Base-by-base conservation (phyloP, 53 echinoderm and acorn worm species). In the Antedon mediterranea region DNA sequence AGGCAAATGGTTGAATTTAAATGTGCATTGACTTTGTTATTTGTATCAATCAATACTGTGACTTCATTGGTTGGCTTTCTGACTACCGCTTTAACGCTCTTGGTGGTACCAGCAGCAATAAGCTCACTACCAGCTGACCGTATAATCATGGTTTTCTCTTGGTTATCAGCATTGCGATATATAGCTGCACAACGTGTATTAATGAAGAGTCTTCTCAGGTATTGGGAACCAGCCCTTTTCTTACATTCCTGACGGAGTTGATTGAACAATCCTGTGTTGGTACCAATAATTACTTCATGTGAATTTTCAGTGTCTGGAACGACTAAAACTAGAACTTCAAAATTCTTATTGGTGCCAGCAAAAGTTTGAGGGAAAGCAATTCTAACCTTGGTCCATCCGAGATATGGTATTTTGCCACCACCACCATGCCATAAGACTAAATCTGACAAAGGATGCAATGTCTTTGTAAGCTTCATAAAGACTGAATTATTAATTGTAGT, bases 391-490 rank as follows among this genome's bases (percentile, higher is more conserved):
- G 86, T 82, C 77, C 77, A 86, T 0, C 86, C 86, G 7, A 86
- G 73, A 41, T 86, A 86, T 0, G 81, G 81, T 30, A 86, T 73
- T 28, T 43, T 82, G 14, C 81, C 81, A 34, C 80, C 86, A 20
- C 90, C 86, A 8, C 86, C 90, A 81, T 89, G 90, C 30, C 78
- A 78, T 0, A 89, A 28, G 4, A 75, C 79, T 28, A 86, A 71
- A 32, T 85, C 89, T 5, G 43, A 43, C 23, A 89, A 34, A 18
- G 90, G 81, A 32, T 76, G 32, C 0, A 86, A 8, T 0, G 75
- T 43, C 0, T 72, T 28, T 14, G 71, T 32, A 14, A 89, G 71
- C 7, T 27, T 28, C 3, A 84, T 71, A 44, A 83, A 82, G 5
- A 89, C 57, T 32, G 43, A 73, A 3, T 86, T 28, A 4, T 11